A percentile compares a stretch with the other conserved stretches of the same genome.
Evolutionary conservation across 2,888 invertebrate species (phyloP).

Genomic region (Dromius quadrimaculatus): DNA sequence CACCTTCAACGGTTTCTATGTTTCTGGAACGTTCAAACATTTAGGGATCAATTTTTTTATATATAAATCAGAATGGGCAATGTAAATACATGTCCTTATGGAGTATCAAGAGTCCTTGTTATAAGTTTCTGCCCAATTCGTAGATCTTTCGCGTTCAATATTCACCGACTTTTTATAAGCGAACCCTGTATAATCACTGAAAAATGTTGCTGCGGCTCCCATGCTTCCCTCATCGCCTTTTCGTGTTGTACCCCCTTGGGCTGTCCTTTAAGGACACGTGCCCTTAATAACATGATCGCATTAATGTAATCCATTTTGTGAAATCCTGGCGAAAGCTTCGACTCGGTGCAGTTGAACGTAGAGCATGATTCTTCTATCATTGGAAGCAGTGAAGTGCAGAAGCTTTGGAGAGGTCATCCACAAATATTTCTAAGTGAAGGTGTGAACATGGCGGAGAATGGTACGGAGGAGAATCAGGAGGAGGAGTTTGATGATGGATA

Average conservation of each 20-base stretch:
- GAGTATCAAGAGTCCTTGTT: too few species aligned
- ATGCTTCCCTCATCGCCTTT: slow-evolving; percentile 1
- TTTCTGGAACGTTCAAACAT: too few species aligned
- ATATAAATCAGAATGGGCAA: too few species aligned
- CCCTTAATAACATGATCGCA: slow-evolving; percentile 55
- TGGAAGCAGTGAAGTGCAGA: background rate
- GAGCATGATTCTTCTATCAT: background rate
- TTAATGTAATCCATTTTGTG: slow-evolving; percentile 55
- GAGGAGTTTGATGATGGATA: slow-evolving; percentile 36
- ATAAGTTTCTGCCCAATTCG: too few species aligned
- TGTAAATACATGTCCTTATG: too few species aligned
- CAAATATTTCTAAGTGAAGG: background rate
- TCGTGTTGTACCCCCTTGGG: background rate
- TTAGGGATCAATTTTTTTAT: too few species aligned
- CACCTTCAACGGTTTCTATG: too few species aligned
- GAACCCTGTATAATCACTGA: too few species aligned
- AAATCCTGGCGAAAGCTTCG: slow-evolving; percentile 50
- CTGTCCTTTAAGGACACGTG: background rate
- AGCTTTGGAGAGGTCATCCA: background rate
- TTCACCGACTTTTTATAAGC: too few species aligned
- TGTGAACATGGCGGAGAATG: slow-evolving; percentile 27
- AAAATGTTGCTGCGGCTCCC: too few species aligned
- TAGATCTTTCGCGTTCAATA: too few species aligned
- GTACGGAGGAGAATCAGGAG: slow-evolving; percentile 2
- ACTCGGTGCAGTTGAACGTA: background rate